Conservation (phyloP, 2,888 invertebrate genomes). For the Lithophane semibrunnea region DNA sequence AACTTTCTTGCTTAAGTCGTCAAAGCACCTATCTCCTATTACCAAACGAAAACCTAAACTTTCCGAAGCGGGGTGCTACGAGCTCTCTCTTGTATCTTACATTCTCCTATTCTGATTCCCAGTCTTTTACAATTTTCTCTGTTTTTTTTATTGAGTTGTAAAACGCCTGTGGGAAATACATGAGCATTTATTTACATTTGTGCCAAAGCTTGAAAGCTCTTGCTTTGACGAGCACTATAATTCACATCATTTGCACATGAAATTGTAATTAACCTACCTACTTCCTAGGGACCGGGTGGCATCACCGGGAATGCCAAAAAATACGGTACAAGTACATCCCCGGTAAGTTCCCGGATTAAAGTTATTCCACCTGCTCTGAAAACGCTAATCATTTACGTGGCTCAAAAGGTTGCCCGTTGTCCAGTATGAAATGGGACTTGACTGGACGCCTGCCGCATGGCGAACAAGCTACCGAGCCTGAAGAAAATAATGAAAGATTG, state of each 20-base stretch:
- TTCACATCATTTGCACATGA: background rate
- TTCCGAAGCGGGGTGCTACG: background rate
- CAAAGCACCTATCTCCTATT: too few species aligned
- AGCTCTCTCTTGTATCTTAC: background rate
- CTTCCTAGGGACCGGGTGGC: too few species aligned
- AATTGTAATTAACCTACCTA: background rate
- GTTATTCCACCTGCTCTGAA: background rate
- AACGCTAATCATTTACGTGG: too few species aligned
- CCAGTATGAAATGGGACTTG: background rate
- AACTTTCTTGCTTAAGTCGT: background rate
- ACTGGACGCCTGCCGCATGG: background rate
- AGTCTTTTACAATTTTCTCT: background rate
- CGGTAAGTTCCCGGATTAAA: too few species aligned
- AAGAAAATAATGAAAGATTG: background rate
- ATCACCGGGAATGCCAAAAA: too few species aligned
- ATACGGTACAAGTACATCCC: too few species aligned
- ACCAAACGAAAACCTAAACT: background rate
- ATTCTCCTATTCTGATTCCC: background rate
- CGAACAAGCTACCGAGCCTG: background rate
- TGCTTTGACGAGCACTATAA: too few species aligned
- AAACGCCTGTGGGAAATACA: background rate
- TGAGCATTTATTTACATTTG: background rate
- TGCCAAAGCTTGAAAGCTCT: too few species aligned
- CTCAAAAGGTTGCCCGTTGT: background rate
- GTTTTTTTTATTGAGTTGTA: background rate